A percentile compares a stretch with the other conserved stretches of the same genome.
Evolutionary conservation across 2,888 invertebrate genomes (phyloP).

Genomic region (Phortica magna): DNA sequence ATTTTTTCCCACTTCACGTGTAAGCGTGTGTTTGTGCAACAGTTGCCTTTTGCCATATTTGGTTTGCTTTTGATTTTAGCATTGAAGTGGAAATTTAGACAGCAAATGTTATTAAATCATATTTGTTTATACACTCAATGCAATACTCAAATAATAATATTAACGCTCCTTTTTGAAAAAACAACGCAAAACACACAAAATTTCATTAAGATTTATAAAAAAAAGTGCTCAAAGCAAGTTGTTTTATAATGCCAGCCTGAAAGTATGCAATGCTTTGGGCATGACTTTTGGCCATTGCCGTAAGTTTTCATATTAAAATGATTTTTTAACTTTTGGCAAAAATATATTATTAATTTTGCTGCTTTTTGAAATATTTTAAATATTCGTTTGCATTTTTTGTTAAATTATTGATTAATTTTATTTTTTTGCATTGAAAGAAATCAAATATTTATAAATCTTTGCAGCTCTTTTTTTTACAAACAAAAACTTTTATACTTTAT

Average conservation of each 20-base stretch:
- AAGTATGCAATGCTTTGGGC: slow-evolving; percentile 12
- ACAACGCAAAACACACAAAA: background rate
- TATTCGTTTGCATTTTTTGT: too few relatives aligned
- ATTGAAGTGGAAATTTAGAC: background rate
- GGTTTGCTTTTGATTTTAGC: slow-evolving; percentile 13
- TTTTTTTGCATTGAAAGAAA: too few relatives aligned
- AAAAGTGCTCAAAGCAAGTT: background rate
- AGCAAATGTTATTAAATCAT: slow-evolving; percentile 12
- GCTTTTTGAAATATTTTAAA: too few relatives aligned
- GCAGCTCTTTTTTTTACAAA: too few relatives aligned
- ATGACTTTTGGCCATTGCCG: too few relatives aligned
- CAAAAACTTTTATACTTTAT: too few relatives aligned
- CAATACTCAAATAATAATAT: too few relatives aligned
- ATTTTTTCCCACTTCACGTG: background rate
- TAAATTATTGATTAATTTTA: too few relatives aligned
- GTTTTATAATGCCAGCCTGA: background rate
- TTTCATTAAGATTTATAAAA: background rate
- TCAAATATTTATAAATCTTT: too few relatives aligned
- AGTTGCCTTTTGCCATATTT: slow-evolving; percentile 24
- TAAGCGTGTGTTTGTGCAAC: slow-evolving; percentile 24
- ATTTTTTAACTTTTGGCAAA: too few relatives aligned
- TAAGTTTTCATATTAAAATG: too few relatives aligned
- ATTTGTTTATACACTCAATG: background rate
- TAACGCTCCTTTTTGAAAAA: background rate
- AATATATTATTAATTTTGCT: too few relatives aligned